Evolutionary conservation across 2,113 vertebrate species (phyloP).

Genomic region (Hemiscyllium ocellatum): DNA sequence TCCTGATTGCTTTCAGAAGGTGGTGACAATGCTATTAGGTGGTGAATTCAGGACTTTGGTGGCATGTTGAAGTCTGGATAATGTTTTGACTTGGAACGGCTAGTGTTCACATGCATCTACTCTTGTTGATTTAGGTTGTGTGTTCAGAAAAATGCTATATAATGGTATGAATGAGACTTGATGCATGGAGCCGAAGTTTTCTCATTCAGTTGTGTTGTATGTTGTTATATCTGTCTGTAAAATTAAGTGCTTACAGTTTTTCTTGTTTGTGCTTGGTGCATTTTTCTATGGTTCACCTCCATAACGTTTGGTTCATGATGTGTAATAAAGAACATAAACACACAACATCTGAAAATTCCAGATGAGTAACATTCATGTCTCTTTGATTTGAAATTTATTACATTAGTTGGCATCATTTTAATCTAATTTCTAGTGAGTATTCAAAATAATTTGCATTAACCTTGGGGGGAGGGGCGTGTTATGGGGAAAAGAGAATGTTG

Average conservation of each 20-base stretch:
- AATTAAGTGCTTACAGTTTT: not conserved
- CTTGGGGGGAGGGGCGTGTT: not conserved
- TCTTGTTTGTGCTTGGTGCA: not conserved
- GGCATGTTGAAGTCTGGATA: not conserved
- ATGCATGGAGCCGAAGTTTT: not conserved
- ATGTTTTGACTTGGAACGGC: not conserved
- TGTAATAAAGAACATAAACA: not conserved
- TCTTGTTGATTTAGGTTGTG: not conserved
- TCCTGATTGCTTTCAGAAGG: too few relatives aligned
- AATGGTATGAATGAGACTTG: not conserved
- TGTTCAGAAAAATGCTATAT: not conserved
- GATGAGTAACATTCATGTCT: not conserved
- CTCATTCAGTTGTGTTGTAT: not conserved
- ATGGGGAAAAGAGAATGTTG: not conserved
- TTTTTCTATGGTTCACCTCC: not conserved
- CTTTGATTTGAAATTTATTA: not conserved
- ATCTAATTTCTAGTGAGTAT: not conserved
- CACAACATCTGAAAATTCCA: not conserved
- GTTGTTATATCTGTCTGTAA: not conserved
- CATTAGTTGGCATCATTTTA: not conserved
- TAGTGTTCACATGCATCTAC: not conserved
- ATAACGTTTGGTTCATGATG: not conserved
- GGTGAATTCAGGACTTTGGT: not conserved
- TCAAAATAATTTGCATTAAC: not conserved
- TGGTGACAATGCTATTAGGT: not conserved